Evolutionary conservation across 2,113 vertebrate species (phyloP).

Genomic region (Heterocephalus glaber): DNA sequence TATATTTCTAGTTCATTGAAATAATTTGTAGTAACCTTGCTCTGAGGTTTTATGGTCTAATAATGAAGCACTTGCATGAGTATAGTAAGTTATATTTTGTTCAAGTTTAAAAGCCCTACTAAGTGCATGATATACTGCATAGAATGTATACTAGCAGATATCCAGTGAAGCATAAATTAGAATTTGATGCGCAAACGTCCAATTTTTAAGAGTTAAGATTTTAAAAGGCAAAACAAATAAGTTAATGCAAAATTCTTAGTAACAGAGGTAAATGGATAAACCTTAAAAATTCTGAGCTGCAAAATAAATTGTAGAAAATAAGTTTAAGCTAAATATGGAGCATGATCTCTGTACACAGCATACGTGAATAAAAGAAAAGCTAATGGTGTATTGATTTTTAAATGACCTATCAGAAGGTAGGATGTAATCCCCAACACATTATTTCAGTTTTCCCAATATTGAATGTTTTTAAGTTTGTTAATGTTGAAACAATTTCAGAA

Average conservation of each 20-base stretch:
- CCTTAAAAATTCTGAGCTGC: slow-evolving; percentile 71
- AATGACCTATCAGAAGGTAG: slow-evolving; percentile 68
- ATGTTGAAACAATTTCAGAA: slow-evolving; percentile 81
- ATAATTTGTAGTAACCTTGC: slow-evolving; percentile 79
- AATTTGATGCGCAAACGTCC: slow-evolving; percentile 73
- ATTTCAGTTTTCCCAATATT: slow-evolving; percentile 62
- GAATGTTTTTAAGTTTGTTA: slow-evolving; percentile 80
- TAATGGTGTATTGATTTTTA: slow-evolving; percentile 57
- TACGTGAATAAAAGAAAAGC: slow-evolving; percentile 68
- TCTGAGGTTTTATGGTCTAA: slow-evolving; percentile 79
- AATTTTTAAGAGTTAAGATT: slow-evolving; percentile 61
- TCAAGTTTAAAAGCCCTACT: slow-evolving; percentile 80
- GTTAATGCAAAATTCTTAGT: slow-evolving; percentile 68
- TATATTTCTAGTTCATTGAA: slow-evolving; percentile 79
- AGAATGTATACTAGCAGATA: slow-evolving; percentile 77
- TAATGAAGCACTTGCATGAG: slow-evolving; percentile 77
- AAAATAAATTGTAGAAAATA: slow-evolving; percentile 76
- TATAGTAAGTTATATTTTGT: slow-evolving; percentile 81
- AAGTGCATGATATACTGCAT: slow-evolving; percentile 83
- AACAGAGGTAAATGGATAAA: slow-evolving; percentile 63
- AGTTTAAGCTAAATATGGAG: slow-evolving; percentile 51
- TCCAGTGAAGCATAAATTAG: slow-evolving; percentile 75
- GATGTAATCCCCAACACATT: slow-evolving; percentile 67
- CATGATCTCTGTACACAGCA: slow-evolving; percentile 69
- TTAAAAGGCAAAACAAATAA: slow-evolving; percentile 73